A percentile compares a stretch with the other conserved stretches of the same genome.
Evolutionary conservation across 2,113 vertebrate genomes (phyloP).

Genomic region (Eubucco bourcierii): DNA sequence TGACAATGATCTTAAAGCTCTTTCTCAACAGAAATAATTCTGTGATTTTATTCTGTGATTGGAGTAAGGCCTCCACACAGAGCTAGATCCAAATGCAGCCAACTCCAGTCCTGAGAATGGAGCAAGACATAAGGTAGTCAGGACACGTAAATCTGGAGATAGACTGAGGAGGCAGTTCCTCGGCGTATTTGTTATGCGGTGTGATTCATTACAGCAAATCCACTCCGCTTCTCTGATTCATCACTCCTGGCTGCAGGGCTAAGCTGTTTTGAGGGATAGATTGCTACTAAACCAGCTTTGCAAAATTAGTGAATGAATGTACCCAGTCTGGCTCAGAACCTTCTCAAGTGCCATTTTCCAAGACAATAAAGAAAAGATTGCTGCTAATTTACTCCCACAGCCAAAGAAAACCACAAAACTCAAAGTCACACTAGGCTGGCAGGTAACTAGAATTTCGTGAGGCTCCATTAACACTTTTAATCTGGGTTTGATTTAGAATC

Average conservation of each 20-base stretch:
- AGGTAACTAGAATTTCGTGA: slow-evolving; percentile 4
- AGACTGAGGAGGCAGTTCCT: neutral
- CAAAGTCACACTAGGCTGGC: neutral
- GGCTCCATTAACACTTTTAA: neutral
- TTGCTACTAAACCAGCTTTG: slow-evolving; percentile 14
- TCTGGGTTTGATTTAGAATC: neutral
- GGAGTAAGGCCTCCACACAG: neutral
- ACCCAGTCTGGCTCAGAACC: neutral
- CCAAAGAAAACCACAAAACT: neutral
- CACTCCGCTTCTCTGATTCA: neutral
- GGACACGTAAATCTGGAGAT: neutral
- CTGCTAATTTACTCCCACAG: neutral
- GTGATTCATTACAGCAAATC: slow-evolving; percentile 2
- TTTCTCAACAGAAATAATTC: too few species aligned
- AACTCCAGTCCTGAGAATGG: neutral
- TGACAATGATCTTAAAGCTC: too few species aligned
- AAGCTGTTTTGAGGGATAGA: neutral
- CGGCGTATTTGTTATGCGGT: neutral
- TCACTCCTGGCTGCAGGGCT: slow-evolving; percentile 7
- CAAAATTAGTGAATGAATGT: neutral
- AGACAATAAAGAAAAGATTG: slow-evolving; percentile 36
- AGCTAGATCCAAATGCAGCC: neutral
- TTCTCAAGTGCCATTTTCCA: slow-evolving; percentile 9
- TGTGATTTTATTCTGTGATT: too few species aligned
- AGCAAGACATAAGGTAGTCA: neutral